Base-by-base conservation (phyloP, 1,140 invertebrate genomes). In the Amphibalanus amphitrite region DNA sequence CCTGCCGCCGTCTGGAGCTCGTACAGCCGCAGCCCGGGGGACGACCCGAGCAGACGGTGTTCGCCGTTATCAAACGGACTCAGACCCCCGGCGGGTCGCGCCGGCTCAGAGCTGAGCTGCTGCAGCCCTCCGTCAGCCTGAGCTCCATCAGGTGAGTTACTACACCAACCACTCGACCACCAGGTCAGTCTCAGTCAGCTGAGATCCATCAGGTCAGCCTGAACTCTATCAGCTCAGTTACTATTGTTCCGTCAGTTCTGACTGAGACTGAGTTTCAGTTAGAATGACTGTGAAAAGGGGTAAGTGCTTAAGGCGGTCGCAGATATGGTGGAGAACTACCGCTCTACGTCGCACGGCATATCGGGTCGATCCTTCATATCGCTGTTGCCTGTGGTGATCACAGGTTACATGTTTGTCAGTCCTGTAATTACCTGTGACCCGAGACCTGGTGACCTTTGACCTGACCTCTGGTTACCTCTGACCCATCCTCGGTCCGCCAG, bases 41-140 rank as follows among this genome's bases (percentile, higher is more conserved):
- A 77, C 95, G 70, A 91, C 80, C 77, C 72, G 75, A 77, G 10
- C 78, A 82, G 71, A 84, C 81, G 3, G 80, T 97, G 0, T 86
- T 89, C 75, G 88, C 87, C 28, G 82, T 90, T 17, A 77, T 97
- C 25, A 89, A 95, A 76, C 83, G 86, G 69, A 94, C 91, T 69
- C 84, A 86, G 65, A 96, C 93, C 1, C 80, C 82, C 68, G 86
- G 89, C 65, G 94, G 94, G 6, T 82, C 86, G 33, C 81, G 91
- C 72, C 81, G 89, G 1, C 81, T 97, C 10, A 80, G 93, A 71
- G 87, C 90, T 0, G 86, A 86, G 29, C 87, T 95, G 72, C 81
- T 95, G n/a, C 91, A 95, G 78, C 91, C 91, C 0, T 84, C 87
- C 3, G 47, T 70, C 29, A 40, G n/a, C n/a, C 33, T n/a, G 30